A percentile compares a stretch with the other conserved stretches of the same genome.
These are phyloP conservation scores for Phrynosoma blainvillii DNA, from an alignment of 2,113 vertebrate genomes.

Conservation along the genomic window DNA sequence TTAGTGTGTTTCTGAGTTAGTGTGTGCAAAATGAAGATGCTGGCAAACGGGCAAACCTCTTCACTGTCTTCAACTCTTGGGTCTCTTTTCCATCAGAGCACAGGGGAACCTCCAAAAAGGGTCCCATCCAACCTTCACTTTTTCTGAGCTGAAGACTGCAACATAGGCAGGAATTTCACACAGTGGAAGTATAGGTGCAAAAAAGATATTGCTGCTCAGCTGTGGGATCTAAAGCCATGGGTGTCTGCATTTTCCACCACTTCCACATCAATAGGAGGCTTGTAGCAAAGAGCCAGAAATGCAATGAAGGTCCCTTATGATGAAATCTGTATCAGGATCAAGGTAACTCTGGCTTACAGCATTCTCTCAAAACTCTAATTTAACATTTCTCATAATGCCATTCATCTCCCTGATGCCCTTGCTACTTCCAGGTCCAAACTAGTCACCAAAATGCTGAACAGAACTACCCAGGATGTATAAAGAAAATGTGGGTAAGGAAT, in stretches of 20 bases:
- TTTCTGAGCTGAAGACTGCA: neutral
- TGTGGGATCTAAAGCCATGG: too few species aligned
- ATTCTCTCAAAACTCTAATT: neutral
- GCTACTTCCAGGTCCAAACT: neutral
- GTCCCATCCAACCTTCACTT: neutral
- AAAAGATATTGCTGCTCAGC: neutral
- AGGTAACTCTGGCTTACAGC: neutral
- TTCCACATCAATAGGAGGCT: too few species aligned
- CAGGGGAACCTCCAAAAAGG: neutral
- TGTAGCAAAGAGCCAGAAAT: too few species aligned
- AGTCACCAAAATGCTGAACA: rapidly evolving
- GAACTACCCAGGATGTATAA: too few species aligned
- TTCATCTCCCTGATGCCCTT: neutral
- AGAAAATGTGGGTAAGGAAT: too few species aligned
- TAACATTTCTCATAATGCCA: neutral
- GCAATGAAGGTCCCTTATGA: too few species aligned
- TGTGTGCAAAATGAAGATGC: too few species aligned
- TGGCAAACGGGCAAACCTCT: neutral
- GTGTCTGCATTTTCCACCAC: too few species aligned
- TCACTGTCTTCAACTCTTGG: neutral
- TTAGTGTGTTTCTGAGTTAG: neutral
- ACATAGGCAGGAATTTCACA: neutral
- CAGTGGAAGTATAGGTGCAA: neutral
- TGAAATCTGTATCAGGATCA: too few species aligned
- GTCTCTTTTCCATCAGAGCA: neutral